Evolutionary conservation across 2,797 vertebrate genomes (phyloP).

Genomic region (Girardinus metallicus): DNA sequence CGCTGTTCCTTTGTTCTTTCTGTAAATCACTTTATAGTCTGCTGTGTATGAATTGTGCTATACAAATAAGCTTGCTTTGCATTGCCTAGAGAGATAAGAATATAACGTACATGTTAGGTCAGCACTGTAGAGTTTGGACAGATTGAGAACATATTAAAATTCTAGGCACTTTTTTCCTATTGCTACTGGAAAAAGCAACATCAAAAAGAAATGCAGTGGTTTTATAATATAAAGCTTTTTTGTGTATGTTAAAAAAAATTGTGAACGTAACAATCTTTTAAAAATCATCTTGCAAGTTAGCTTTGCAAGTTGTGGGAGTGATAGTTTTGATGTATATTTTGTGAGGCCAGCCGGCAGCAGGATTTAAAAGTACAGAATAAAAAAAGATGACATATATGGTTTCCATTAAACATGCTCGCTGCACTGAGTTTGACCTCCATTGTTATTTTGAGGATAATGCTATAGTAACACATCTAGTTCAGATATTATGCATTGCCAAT

Average conservation of each 20-base stretch:
- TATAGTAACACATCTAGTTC: neutral
- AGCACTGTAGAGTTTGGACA: neutral
- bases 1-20: neutral
- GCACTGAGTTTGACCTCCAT: neutral
- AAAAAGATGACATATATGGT: too few species aligned
- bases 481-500: neutral
- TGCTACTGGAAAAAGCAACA: neutral
- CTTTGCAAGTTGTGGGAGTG: neutral
- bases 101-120: neutral
- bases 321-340: neutral
- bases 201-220: neutral
- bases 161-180: neutral
- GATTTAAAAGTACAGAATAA: neutral
- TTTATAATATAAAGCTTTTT: neutral
- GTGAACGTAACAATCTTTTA: neutral
- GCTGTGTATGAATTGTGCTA: neutral
- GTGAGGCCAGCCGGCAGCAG: neutral
- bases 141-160: neutral
- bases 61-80: neutral
- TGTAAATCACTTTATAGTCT: neutral
- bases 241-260: neutral
- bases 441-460: neutral
- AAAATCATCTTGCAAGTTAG: neutral
- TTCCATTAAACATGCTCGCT: neutral
- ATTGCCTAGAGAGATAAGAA: neutral